Evolutionary conservation across 2,888 invertebrate genomes (phyloP).

Genomic region (Temnothorax ravouxi): DNA sequence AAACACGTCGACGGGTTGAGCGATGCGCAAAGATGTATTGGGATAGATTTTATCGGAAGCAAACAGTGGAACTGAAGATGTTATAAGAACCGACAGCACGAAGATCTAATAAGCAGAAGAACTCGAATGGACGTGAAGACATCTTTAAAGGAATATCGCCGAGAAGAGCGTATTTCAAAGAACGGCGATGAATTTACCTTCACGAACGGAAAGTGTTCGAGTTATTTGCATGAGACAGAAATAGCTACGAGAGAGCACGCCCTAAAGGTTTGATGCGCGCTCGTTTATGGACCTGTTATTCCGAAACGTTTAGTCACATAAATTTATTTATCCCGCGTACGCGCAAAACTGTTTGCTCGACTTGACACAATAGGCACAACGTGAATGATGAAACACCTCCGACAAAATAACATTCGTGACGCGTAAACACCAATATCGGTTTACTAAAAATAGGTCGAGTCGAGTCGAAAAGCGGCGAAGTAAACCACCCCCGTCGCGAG

Average conservation of each 20-base stretch:
- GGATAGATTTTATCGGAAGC: constrained; percentile 30
- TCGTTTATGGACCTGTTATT: constrained; percentile 33
- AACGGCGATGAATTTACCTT: constrained; percentile 65
- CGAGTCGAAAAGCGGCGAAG: constrained; percentile 40
- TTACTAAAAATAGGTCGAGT: constrained; percentile 45
- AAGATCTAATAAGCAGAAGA: constrained; percentile 51
- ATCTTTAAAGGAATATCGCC: constrained; percentile 63
- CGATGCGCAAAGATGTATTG: constrained; percentile 5
- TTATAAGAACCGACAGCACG: constrained; percentile 46
- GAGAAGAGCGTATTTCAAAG: constrained; percentile 66
- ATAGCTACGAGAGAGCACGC: constrained; percentile 51
- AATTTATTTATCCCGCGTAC: constrained; percentile 25
- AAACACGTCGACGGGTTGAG: constrained; percentile 11
- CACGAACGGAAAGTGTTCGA: constrained; percentile 29
- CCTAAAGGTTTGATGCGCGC: constrained; percentile 19
- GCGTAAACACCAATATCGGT: constrained; percentile 54
- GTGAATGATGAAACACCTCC: constrained; percentile 42
- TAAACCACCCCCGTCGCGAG: constrained; percentile 29
- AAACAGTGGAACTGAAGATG: constrained; percentile 40
- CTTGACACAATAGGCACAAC: constrained; percentile 41
- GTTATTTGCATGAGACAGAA: constrained; percentile 47
- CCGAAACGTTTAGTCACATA: constrained; percentile 32
- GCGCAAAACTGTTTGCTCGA: constrained; percentile 30
- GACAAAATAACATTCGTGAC: constrained; percentile 39
- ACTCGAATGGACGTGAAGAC: constrained; percentile 49